phyloP scores from a whole-genome alignment of 2,888 invertebrate species.

The Incurvaria masculella region DNA sequence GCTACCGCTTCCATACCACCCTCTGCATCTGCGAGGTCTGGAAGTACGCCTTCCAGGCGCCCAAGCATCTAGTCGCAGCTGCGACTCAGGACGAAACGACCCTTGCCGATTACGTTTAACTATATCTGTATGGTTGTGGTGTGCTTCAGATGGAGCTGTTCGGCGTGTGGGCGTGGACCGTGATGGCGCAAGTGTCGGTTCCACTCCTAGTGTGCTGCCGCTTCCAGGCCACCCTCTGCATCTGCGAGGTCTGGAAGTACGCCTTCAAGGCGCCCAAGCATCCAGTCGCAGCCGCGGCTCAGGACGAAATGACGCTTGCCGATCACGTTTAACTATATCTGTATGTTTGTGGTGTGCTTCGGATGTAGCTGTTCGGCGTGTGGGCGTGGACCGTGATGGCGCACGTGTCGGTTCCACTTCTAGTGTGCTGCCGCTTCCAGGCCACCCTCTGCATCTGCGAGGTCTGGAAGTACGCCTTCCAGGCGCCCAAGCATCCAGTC shows the following conservation, averaged over 20 bases:
- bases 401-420: constrained; percentile 65
- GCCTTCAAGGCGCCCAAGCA: constrained; percentile 61
- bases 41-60: constrained; percentile 56
- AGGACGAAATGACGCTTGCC: constrained; percentile 18
- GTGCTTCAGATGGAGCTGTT: constrained; percentile 61
- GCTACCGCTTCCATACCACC: constrained; percentile 59
- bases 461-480: constrained; percentile 75
- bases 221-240: constrained; percentile 73
- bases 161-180: constrained; percentile 72
- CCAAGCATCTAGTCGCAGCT: background rate
- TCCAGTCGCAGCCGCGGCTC: too few relatives aligned
- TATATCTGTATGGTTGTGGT: too few relatives aligned
- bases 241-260: constrained; percentile 75
- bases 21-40: constrained; percentile 61
- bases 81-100: too few relatives aligned
- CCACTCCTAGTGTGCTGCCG: constrained; percentile 69
- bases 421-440: constrained; percentile 71
- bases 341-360: constrained; percentile 55
- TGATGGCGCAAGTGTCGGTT: constrained; percentile 67
- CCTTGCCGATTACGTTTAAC: too few relatives aligned
- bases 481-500: constrained; percentile 32
- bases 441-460: constrained; percentile 75
- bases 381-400: constrained; percentile 76
- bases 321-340: constrained; percentile 43
- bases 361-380: constrained; percentile 64